These are phyloP conservation scores for Megastigmus dorsalis DNA, from an alignment of 2,888 invertebrate genomes.

Conservation along the genomic window DNA sequence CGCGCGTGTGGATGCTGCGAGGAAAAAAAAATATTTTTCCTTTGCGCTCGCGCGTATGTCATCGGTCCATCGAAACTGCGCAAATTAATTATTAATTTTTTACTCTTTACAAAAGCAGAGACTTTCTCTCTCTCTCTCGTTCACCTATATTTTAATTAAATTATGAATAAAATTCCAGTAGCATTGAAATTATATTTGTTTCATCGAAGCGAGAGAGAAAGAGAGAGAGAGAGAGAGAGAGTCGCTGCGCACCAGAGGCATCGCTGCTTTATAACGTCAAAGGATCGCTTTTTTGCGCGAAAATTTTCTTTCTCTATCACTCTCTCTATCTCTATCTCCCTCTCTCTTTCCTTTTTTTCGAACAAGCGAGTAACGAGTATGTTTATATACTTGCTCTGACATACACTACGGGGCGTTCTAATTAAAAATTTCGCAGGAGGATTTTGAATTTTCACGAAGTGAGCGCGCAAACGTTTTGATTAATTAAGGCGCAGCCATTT, in stretches of 20 bases:
- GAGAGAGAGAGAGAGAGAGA: too few relatives aligned
- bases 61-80: neutral
- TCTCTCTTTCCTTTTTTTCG: slow-evolving; percentile 6
- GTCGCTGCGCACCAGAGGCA: too few relatives aligned
- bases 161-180: neutral
- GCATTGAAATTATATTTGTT: neutral
- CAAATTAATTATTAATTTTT: slow-evolving; percentile 15
- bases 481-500: slow-evolving; percentile 31
- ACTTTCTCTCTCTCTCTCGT: too few relatives aligned
- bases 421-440: slow-evolving; percentile 24
- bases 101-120: neutral
- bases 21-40: too few relatives aligned
- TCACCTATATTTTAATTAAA: slow-evolving; percentile 19
- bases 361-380: neutral
- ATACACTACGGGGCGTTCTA: slow-evolving; percentile 8
- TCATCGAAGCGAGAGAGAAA: too few relatives aligned
- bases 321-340: neutral
- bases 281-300: too few relatives aligned
- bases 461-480: neutral
- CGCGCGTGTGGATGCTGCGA: too few relatives aligned
- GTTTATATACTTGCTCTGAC: neutral
- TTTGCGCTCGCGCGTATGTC: too few relatives aligned
- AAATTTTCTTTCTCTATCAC: neutral
- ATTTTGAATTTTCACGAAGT: neutral
- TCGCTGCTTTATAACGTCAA: neutral